Base-by-base conservation (phyloP, 1,140 invertebrate genomes). In the Dreissena rostriformis region DNA sequence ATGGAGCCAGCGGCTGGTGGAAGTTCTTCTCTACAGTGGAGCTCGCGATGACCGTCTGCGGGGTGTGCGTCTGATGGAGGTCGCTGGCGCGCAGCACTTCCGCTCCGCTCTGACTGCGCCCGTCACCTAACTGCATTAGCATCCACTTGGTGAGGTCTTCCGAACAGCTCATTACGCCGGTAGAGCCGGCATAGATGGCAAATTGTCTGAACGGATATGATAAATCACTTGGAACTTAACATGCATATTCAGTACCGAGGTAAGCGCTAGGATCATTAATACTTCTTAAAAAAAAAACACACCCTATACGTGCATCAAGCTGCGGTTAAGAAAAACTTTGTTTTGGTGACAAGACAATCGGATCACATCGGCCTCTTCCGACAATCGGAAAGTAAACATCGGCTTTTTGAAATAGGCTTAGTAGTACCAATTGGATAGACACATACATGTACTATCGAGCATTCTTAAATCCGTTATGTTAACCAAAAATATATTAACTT, bases 71-170 rank as follows among this genome's bases (percentile, higher is more conserved):
- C 26, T 53, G 22, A 6, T 29, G 24, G 26, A 87, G 49, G 29
- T 67, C 78, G 17, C 0, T 19, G 19, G 29, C 6, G 1, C 14
- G 22, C 49, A 86, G 67, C 4, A 86, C 73, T 7, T 19, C 19
- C n/a, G 63, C 55, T 17, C 80, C 80, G 17, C 68, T 49, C 57
- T 84, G 53, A 51, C 78, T 83, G 49, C 55, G 66, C 14, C 85
- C 85, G 11, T 55, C 68, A 5, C 24, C 57, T 26, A 86, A 49
- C 8, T 83, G 81, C 28, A 86, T 76, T 11, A 77, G n/a, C 80
- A 86, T 83, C 85, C 85, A 86, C 52, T 83, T 78, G 26, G 85
- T 49, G 61, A 86, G 79, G 67, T 86, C 85, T n/a, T 5, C 22
- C 8, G 85, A 82, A 10, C 26, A 71, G 26, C 75, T 79, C 80